Percentiles rank a stretch among this genome's conserved stretches.
Evolutionary conservation across 2,797 vertebrate species (phyloP).

Genomic region (Sciaenops ocellatus): DNA sequence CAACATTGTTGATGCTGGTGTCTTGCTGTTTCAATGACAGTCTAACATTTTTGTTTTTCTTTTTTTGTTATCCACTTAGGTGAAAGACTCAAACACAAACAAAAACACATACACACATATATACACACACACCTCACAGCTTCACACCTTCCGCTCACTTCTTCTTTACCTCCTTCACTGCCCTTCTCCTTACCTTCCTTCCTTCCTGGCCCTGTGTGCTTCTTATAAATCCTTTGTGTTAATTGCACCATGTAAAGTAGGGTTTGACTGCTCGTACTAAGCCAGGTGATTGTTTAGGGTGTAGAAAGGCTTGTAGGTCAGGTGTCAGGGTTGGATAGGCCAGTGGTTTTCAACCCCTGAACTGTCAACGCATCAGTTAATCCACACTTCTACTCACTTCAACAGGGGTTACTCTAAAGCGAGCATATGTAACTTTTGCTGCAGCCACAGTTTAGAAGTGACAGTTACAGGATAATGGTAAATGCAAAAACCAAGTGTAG

Average conservation of each 20-base stretch:
- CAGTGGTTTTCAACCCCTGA: constrained; percentile 59
- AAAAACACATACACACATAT: constrained; percentile 61
- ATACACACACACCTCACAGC: constrained; percentile 58
- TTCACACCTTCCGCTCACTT: constrained; percentile 25
- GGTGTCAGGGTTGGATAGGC: constrained; percentile 18
- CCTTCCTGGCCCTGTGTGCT: constrained; percentile 57
- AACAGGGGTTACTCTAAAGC: background rate
- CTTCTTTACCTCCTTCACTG: constrained; percentile 46
- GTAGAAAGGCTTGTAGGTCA: constrained; percentile 22
- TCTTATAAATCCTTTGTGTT: constrained; percentile 31
- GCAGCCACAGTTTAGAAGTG: background rate
- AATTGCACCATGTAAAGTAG: background rate
- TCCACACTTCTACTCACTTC: background rate
- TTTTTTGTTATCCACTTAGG: constrained; percentile 81
- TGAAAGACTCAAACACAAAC: constrained; percentile 78
- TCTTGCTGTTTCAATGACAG: constrained; percentile 27
- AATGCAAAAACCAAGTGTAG: background rate
- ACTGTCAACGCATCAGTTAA: background rate
- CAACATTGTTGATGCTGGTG: constrained; percentile 6
- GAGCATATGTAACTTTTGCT: background rate
- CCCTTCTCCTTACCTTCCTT: constrained; percentile 48
- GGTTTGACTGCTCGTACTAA: background rate
- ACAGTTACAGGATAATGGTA: background rate
- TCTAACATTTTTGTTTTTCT: constrained; percentile 70
- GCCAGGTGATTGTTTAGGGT: constrained; percentile 19